A percentile compares a stretch with the other conserved stretches of the same genome.
These are phyloP conservation scores for Strix occidentalis DNA, from an alignment of 2,797 vertebrate genomes.

Conservation along the genomic window DNA sequence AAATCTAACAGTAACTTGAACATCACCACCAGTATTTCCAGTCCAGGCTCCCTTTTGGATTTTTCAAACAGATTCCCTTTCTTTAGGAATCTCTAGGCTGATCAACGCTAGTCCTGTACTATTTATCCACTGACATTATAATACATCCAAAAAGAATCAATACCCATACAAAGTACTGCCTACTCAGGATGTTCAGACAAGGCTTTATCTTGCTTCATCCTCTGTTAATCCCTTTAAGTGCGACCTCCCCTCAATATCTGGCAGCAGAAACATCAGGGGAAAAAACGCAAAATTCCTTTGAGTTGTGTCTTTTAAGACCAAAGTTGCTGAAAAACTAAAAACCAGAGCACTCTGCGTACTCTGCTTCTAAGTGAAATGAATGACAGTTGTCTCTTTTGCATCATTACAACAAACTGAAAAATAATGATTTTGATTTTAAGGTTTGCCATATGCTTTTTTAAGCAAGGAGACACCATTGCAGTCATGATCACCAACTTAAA, in stretches of 20 bases:
- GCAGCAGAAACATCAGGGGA: not conserved
- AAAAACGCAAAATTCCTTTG: not conserved
- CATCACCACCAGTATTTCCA: not conserved
- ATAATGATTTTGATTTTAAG: not conserved
- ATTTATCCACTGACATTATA: not conserved
- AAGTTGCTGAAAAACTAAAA: not conserved
- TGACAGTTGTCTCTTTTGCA: not conserved
- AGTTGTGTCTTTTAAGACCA: not conserved
- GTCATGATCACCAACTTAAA: not conserved
- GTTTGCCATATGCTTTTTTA: not conserved
- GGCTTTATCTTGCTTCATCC: not conserved
- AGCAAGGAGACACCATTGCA: not conserved
- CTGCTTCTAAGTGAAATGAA: not conserved
- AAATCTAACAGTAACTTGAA: not conserved
- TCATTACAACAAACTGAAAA: not conserved
- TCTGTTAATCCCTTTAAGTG: not conserved
- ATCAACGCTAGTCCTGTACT: not conserved
- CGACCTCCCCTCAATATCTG: not conserved
- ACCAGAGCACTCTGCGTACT: not conserved
- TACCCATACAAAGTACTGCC: not conserved
- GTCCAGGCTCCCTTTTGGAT: not conserved
- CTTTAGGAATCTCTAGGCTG: not conserved
- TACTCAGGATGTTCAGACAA: not conserved
- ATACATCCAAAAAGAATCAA: not conserved
- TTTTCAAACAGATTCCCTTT: not conserved